phyloP scores from a whole-genome alignment of 2,797 vertebrate genomes.

The Poecilia wingei region DNA sequence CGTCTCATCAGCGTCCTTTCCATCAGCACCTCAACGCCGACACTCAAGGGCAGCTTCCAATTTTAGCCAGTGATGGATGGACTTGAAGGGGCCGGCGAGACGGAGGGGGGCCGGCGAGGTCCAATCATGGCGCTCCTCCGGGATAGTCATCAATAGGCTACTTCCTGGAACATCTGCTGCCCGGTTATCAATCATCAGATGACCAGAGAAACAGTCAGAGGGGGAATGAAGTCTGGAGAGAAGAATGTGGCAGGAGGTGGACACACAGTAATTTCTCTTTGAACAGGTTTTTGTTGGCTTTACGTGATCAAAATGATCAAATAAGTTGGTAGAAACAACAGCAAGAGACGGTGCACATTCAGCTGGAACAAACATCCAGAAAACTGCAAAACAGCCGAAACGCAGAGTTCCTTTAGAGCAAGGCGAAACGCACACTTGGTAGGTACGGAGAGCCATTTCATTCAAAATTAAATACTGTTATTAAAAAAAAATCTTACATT shows the following conservation, averaged over 20 bases:
- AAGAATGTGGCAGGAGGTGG: slow-evolving; percentile 37
- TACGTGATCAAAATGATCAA: slow-evolving; percentile 57
- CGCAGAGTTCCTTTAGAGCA: too few relatives aligned
- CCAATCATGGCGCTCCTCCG: slow-evolving; percentile 54
- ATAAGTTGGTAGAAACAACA: slow-evolving; percentile 25
- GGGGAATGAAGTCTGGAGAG: slow-evolving; percentile 30
- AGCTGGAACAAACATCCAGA: too few relatives aligned
- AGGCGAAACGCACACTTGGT: too few relatives aligned
- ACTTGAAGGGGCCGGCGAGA: slow-evolving; percentile 13
- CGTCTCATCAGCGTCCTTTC: slow-evolving; percentile 61
- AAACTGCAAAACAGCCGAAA: too few relatives aligned
- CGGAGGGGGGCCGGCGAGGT: slow-evolving; percentile 34
- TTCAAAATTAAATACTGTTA: too few relatives aligned
- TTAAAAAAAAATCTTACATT: too few relatives aligned
- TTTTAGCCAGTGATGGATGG: slow-evolving; percentile 66
- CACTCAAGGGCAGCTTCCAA: slow-evolving; percentile 58
- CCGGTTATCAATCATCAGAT: slow-evolving; percentile 67
- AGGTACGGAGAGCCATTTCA: too few relatives aligned
- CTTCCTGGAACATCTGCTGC: slow-evolving; percentile 75
- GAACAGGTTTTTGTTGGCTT: slow-evolving; percentile 56
- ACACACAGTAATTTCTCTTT: slow-evolving; percentile 22
- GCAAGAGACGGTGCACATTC: slow-evolving; percentile 1
- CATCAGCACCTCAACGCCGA: slow-evolving; percentile 58
- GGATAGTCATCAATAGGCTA: slow-evolving; percentile 65
- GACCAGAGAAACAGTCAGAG: slow-evolving; percentile 22